A percentile compares a stretch with the other conserved stretches of the same genome.
Evolutionary conservation across 2,797 vertebrate genomes (phyloP).

Genomic region (Spatula clypeata): DNA sequence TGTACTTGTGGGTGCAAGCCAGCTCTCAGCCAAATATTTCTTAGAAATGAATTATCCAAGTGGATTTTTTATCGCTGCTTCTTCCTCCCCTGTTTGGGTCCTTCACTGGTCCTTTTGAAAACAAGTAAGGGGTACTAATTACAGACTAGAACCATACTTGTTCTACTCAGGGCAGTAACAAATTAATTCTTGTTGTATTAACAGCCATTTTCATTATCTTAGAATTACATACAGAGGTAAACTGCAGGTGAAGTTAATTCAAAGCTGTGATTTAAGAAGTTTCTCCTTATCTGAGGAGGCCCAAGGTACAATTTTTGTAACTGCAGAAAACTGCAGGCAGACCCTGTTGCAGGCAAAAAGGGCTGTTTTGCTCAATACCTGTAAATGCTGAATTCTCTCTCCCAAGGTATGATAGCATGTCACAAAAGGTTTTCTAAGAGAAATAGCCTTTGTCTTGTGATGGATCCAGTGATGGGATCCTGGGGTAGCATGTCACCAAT

Average conservation of each 20-base stretch:
- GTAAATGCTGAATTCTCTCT: neutral
- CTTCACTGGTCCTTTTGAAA: neutral
- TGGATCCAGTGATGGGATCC: fast-evolving
- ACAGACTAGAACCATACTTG: neutral
- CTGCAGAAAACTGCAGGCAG: neutral
- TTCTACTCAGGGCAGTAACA: neutral
- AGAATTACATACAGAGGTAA: neutral
- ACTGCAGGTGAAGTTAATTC: neutral
- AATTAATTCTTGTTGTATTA: neutral
- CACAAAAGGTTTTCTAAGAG: neutral
- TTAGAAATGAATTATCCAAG: neutral
- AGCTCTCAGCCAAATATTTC: fast-evolving
- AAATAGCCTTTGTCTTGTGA: neutral
- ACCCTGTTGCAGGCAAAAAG: fast-evolving
- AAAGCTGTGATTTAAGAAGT: neutral
- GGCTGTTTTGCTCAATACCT: neutral
- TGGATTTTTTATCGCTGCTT: neutral
- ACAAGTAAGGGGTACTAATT: neutral
- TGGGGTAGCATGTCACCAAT: neutral
- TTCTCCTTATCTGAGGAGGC: neutral
- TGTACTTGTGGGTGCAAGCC: fast-evolving
- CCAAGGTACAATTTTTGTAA: neutral
- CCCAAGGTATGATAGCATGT: fast-evolving
- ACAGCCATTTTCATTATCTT: neutral
- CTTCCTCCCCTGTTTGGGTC: neutral